Conservation (phyloP, 2,113 vertebrate species). For the Craseonycteris thonglongyai region DNA sequence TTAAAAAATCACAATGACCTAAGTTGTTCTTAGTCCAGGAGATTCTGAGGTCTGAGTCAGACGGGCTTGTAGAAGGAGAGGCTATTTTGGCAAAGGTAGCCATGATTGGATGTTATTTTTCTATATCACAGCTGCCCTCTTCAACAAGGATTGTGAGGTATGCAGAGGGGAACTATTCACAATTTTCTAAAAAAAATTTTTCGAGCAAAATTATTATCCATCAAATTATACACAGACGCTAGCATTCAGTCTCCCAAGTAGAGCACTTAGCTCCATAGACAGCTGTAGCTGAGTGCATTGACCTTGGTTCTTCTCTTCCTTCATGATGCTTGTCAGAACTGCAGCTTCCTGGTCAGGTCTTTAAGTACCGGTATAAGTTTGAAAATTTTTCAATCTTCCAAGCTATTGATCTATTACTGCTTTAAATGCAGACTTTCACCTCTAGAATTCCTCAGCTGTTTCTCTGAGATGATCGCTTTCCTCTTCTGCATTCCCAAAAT, state of each 20-base stretch:
- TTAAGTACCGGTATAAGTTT: background rate
- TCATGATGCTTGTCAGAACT: background rate
- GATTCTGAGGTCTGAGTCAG: background rate
- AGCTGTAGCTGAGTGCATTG: background rate
- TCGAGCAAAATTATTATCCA: background rate
- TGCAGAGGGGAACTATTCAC: background rate
- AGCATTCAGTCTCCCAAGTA: background rate
- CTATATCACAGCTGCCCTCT: constrained; percentile 13
- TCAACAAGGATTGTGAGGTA: background rate
- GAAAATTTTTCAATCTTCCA: background rate
- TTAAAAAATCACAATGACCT: background rate
- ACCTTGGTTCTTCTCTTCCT: background rate
- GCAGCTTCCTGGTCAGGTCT: background rate
- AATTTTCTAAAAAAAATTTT: background rate
- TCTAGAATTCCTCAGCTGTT: background rate
- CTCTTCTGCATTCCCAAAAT: background rate
- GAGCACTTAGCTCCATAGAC: background rate
- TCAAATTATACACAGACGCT: background rate
- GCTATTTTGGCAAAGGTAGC: background rate
- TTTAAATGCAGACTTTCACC: background rate
- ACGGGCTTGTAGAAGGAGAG: background rate
- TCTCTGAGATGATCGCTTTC: background rate
- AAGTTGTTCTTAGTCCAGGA: background rate
- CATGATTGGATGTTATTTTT: background rate
- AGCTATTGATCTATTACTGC: background rate